Base-by-base conservation (phyloP, 2,888 invertebrate species). In the Ernsta delagoae region DNA sequence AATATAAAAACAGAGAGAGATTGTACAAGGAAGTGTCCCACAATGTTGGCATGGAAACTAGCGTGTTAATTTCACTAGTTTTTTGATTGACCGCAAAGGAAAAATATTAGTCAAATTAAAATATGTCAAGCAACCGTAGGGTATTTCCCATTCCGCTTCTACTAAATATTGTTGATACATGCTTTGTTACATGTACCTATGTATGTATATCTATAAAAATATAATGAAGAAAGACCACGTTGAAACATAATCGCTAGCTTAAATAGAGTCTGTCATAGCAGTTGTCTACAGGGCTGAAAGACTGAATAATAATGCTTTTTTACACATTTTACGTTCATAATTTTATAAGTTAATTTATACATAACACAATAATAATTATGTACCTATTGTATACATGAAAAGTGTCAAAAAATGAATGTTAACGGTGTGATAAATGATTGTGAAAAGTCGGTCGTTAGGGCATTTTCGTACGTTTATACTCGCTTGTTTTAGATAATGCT, bases 201-300 rank as follows among this genome's bases (percentile, higher is more conserved):
- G n/a, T n/a, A n/a, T n/a, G n/a, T n/a, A n/a, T n/a, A n/a, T n/a
- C n/a, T n/a, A n/a, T n/a, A n/a, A n/a, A n/a, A n/a, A n/a, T n/a
- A n/a, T n/a, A n/a, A n/a, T n/a, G n/a, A n/a, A n/a, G n/a, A n/a
- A n/a, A n/a, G 36, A 36, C 36, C 36, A 36, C 3, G 36, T 36
- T 36, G 36, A 36, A 36, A 36, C 36, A 36, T 36, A 36, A 36
- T 36, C 36, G 36, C 36, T n/a, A n/a, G n/a, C n/a, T 53, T 36
- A 36, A 36, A 36, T 36, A 36, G 36, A 45, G 60, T 45, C 61
- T 12, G 50, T 36, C 36, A 45, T 31, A 39, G 50, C 39, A 48
- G 50, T 53, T 65, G 50, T 59, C 12, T 59, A 50, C 65, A 53
- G 65, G 65, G 65, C 65, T 12, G 31, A 31, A 65, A 65, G 65